Percentiles rank a stretch among this genome's conserved stretches.
phyloP scores from a whole-genome alignment of 2,888 invertebrate species.

The Drosophila robusta region DNA sequence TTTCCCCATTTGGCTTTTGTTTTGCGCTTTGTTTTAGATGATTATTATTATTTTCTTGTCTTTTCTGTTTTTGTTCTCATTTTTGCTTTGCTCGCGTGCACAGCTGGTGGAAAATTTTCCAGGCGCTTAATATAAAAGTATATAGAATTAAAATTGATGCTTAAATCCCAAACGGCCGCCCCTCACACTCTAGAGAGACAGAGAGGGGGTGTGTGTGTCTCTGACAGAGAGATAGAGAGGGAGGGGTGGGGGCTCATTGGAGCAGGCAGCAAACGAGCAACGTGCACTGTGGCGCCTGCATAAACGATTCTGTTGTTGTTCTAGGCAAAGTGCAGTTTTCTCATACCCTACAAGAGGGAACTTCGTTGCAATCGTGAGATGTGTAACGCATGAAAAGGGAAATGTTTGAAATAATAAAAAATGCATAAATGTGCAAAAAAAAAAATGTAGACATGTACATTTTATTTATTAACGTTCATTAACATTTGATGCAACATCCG shows the following conservation, averaged over 20 bases:
- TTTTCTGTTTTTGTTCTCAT: constrained; percentile 35
- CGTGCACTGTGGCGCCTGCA: constrained; percentile 58
- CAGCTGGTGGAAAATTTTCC: constrained; percentile 78
- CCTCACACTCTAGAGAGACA: neutral
- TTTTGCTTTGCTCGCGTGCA: constrained; percentile 53
- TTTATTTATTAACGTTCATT: no score
- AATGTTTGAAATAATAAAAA: no score
- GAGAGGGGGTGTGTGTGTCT: neutral
- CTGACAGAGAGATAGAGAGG: neutral
- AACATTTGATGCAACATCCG: neutral
- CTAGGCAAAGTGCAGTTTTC: constrained; percentile 29
- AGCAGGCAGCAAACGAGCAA: constrained; percentile 15
- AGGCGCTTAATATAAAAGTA: constrained; percentile 59
- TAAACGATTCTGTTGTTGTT: constrained; percentile 46
- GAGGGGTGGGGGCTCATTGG: no score
- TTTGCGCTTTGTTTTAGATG: constrained; percentile 51
- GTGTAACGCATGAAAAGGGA: neutral
- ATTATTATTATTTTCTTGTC: constrained; percentile 34
- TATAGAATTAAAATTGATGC: constrained; percentile 71
- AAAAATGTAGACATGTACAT: no score
- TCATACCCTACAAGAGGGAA: constrained; percentile 9
- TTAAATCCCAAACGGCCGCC: constrained; percentile 45
- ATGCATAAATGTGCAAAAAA: no score
- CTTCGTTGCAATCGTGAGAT: neutral
- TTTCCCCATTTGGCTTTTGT: constrained; percentile 44